A percentile compares a stretch with the other conserved stretches of the same genome.
Evolutionary conservation across 2,797 vertebrate species (phyloP).

Genomic region (Acrossocheilus wenchowensis): DNA sequence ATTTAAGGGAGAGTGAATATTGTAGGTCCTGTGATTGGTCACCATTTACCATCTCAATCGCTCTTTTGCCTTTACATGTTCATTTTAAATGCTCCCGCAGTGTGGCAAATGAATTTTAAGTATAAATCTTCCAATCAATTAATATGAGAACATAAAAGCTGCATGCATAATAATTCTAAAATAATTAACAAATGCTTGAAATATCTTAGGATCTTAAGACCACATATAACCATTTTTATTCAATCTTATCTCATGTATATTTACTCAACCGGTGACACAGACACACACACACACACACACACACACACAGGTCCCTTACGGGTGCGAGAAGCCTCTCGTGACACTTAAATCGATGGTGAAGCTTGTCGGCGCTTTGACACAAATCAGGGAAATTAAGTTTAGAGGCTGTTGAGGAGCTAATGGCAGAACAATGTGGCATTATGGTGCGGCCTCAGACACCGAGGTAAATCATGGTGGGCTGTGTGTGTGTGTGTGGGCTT

Average conservation of each 20-base stretch:
- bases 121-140: background rate
- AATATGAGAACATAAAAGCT: background rate
- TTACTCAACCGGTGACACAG: slow-evolving; percentile 15
- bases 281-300: slow-evolving; percentile 35
- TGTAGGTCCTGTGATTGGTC: background rate
- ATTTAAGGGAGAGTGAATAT: background rate
- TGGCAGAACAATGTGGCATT: slow-evolving; percentile 58
- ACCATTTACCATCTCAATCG: background rate
- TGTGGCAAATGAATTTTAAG: background rate
- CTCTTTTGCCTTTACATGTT: background rate
- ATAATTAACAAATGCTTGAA: background rate
- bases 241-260: background rate
- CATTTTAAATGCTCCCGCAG: background rate
- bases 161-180: background rate
- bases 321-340: slow-evolving; percentile 32
- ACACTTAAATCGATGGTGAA: slow-evolving; percentile 59
- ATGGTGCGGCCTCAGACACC: slow-evolving; percentile 46
- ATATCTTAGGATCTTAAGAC: background rate
- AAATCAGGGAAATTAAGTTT: slow-evolving; percentile 67
- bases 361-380: slow-evolving; percentile 56
- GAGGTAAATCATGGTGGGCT: slow-evolving; percentile 54
- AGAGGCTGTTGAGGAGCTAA: slow-evolving; percentile 64
- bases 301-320: slow-evolving; percentile 23
- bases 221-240: background rate
- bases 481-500: slow-evolving; percentile 22